Evolutionary conservation across 2,113 vertebrate genomes (phyloP), one percentile per base, ranked within the genome.

Genomic region (Tychaedon coryphoeus): DNA sequence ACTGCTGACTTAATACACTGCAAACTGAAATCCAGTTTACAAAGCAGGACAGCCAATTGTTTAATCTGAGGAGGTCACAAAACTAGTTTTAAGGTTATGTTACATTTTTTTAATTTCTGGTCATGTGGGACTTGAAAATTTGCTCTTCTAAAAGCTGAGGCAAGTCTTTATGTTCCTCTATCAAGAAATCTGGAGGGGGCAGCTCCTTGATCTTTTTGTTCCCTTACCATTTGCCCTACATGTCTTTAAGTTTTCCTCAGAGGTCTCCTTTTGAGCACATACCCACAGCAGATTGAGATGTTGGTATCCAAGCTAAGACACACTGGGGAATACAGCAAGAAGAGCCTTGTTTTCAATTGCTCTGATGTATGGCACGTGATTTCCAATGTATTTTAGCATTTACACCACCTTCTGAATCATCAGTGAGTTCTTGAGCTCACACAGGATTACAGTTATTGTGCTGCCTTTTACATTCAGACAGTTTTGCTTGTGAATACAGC

Each of bases 21-120:
- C 40, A 85, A 79, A 48, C 80, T 82, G 66, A 85, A 92, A 92
- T 62, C 64, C 90, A 90, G 48, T 77, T 92, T 92, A 94, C 66
- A 92, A 88, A 90, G 61, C 43, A 57, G 77, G 65, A 78, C 24
- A 95, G 34, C 5, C 70, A 85, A 45, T 66, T 91, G 36, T n/a
- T 89, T 94, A 65, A 86, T 69, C 81, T 78, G 31, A 79, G 1
- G 6, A 74, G 48, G 56, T 80, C 75, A 74, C 48, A 64, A 77
- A 71, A 84, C 22, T 73, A 76, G 51, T 50, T 56, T 90, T 38
- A 62, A 36, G 69, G 70, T 96, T 84, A 65, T 34, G 20, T 51
- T 69, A 93, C 22, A 36, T 58, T 93, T 48, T 86, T 92, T 80
- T 83, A 56, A 40, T 71, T 93, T 91, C 65, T 96, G 73, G 38